These are phyloP conservation scores for Garrulus glandarius DNA, from an alignment of 2,797 vertebrate species.

Conservation along the genomic window DNA sequence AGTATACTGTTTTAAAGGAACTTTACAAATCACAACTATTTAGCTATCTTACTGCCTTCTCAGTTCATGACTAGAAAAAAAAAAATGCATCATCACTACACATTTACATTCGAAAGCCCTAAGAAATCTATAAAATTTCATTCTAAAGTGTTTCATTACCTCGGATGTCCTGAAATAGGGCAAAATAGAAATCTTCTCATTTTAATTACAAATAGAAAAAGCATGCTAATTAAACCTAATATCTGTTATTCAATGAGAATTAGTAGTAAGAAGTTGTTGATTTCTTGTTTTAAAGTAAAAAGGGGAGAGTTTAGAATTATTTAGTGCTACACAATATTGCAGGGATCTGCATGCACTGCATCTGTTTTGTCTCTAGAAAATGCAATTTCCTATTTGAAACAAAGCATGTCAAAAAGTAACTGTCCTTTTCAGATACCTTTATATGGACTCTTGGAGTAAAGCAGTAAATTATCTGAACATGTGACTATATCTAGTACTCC, in stretches of 20 bases:
- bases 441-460: background rate
- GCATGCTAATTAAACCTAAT: background rate
- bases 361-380: background rate
- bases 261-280: background rate
- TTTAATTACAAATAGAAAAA: background rate
- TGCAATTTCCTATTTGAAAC: background rate
- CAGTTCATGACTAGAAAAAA: conserved; percentile 18
- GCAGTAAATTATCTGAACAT: background rate
- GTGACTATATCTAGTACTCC: background rate
- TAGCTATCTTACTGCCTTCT: background rate
- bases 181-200: background rate
- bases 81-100: background rate
- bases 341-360: background rate
- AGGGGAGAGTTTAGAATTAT: background rate
- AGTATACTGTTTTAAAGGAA: background rate
- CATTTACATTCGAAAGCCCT: background rate
- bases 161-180: background rate
- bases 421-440: background rate
- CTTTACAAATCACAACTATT: background rate
- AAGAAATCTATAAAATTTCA: background rate
- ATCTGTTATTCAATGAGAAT: background rate
- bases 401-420: background rate
- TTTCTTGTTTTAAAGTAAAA: background rate
- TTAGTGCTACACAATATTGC: background rate
- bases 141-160: background rate